phyloP scores from a whole-genome alignment of 2,888 invertebrate species.

The Euclidia mi region DNA sequence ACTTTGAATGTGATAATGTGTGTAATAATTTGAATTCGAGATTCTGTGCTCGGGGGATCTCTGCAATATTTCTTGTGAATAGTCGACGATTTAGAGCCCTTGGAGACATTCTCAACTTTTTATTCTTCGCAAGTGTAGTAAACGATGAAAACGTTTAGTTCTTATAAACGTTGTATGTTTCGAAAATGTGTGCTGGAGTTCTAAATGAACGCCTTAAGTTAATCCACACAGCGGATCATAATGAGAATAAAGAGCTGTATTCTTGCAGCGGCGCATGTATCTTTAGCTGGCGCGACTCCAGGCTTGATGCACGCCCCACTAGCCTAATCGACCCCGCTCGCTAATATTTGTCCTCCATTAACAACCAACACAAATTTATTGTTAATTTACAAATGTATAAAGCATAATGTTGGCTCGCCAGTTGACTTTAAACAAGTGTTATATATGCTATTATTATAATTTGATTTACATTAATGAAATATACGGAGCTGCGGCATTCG shows the following conservation, averaged over 20 bases:
- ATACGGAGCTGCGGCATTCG: slow-evolving; percentile 6
- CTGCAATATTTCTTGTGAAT: slow-evolving; percentile 44
- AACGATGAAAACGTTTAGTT: slow-evolving; percentile 20
- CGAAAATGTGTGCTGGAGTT: slow-evolving; percentile 15
- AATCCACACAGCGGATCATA: slow-evolving; percentile 57
- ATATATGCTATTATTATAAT: slow-evolving; percentile 27
- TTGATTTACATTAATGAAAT: slow-evolving; percentile 24
- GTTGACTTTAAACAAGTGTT: slow-evolving; percentile 34
- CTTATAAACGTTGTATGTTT: neutral
- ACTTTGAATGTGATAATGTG: slow-evolving; percentile 64
- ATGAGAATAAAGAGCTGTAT: slow-evolving; percentile 72
- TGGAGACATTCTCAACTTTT: slow-evolving; percentile 34
- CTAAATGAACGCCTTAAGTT: slow-evolving; percentile 44
- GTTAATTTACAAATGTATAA: slow-evolving; percentile 60
- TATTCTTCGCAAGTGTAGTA: slow-evolving; percentile 21
- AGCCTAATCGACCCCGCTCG: slow-evolving; percentile 47
- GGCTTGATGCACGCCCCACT: slow-evolving; percentile 51
- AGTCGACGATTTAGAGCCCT: slow-evolving; percentile 42
- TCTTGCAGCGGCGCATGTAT: slow-evolving; percentile 60
- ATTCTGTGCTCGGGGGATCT: slow-evolving; percentile 31
- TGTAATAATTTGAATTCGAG: slow-evolving; percentile 47
- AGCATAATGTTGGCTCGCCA: slow-evolving; percentile 51
- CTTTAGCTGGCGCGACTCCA: slow-evolving; percentile 65
- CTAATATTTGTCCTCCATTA: slow-evolving; percentile 67
- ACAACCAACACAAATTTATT: slow-evolving; percentile 61